Evolutionary conservation across 1,140 invertebrate genomes (phyloP), one percentile per base, ranked within the genome.

Genomic region (Chironomus tepperi): DNA sequence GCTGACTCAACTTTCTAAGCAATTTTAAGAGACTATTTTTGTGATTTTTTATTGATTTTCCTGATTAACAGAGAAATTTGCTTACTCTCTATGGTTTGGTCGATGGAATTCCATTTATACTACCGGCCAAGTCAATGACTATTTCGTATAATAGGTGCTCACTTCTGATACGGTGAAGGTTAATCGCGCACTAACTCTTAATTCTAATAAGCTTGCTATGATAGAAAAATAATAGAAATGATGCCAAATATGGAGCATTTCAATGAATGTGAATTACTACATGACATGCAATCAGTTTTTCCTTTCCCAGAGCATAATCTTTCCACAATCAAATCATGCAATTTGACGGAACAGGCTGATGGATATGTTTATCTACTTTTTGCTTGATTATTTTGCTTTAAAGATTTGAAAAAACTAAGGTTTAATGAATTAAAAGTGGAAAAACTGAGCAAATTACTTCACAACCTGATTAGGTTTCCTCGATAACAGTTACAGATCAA

Each of bases 171-270:
- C 43, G 15, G 43, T 57, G 47, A 57, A 57, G 47, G 47, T 57
- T 57, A 57, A 57, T 57, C 47, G 47, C 7, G 47, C 12, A 57
- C 47, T 57, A 34, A 2, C n/a, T 57, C 12, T 57, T 5, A 57
- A 57, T 57, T 57, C 47, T 57, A 57, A 57, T 3, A 57, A 15
- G 24, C 24, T 34, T 34, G 24, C 1, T 34, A 34, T 34, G 5
- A 34, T 2, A 34, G 24, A 34, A 34, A 34, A 5, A 34, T n/a
- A 34, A 34, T 34, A 34, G 24, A 34, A 5, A 57, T 57, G 12
- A 57, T 57, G n/a, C 47, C 47, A 15, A 57, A 57, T 57, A 57
- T 57, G 47, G 47, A 15, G 47, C 47, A 57, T 57, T 57, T 57
- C 47, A n/a, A 57, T 57, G 12, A n/a, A 12, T 15, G 12, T 12